phyloP scores from a whole-genome alignment of 2,797 vertebrate species.

The Pelobates cultripes region DNA sequence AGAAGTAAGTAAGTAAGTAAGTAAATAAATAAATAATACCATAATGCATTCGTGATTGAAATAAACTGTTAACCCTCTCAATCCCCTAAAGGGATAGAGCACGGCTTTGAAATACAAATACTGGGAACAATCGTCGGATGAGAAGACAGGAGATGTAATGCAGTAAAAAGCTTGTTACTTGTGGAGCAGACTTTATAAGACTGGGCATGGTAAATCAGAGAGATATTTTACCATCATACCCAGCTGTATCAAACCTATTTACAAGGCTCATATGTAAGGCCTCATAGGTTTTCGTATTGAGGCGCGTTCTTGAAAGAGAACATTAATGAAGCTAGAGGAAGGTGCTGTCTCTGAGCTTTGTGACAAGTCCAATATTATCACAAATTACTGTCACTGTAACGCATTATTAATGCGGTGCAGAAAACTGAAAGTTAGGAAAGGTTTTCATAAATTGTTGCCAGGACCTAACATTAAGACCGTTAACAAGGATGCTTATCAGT shows the following conservation, averaged over 20 bases:
- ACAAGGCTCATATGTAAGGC: not conserved
- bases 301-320: not conserved
- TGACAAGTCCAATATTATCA: slow-evolving; percentile 60
- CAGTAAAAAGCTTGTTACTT: slow-evolving; percentile 15
- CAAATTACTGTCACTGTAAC: slow-evolving; percentile 55
- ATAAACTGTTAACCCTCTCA: not conserved
- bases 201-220: slow-evolving; percentile 1
- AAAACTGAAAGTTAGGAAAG: not conserved
- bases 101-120: not conserved
- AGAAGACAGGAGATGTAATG: not conserved
- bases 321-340: slow-evolving; percentile 48
- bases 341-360: slow-evolving; percentile 48
- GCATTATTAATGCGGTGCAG: slow-evolving; percentile 57
- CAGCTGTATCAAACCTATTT: not conserved
- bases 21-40: not conserved
- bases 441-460: not conserved
- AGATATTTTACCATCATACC: slow-evolving; percentile 21
- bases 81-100: not conserved
- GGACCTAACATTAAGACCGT: not conserved
- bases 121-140: not conserved
- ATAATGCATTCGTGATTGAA: not conserved
- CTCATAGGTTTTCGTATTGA: slow-evolving; percentile 20
- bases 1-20: not conserved
- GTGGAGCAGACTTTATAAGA: slow-evolving; percentile 19
- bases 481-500: slow-evolving; percentile 19